phyloP scores from a whole-genome alignment of 64 coral and sea anemone genomes.

The Stichodactyla helianthus region DNA sequence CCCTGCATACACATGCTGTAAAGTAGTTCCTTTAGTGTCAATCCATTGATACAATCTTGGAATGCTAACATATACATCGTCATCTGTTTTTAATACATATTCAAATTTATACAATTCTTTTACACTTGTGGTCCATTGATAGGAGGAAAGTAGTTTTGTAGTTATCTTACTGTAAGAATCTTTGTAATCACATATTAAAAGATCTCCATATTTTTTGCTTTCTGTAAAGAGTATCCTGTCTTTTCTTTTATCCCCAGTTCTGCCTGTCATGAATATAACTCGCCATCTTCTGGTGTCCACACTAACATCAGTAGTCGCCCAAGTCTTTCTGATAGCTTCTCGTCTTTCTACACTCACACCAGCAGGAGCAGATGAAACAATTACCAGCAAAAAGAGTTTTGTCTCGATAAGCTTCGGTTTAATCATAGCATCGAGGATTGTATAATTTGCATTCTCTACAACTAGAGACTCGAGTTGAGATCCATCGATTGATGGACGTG shows the following conservation, averaged over 20 bases:
- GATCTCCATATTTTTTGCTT: slow-evolving; percentile 54
- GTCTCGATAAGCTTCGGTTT: neutral
- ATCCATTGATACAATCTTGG: slow-evolving; percentile 61
- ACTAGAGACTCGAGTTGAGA: neutral
- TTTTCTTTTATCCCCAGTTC: neutral
- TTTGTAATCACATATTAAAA: slow-evolving; percentile 62
- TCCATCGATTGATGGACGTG: neutral
- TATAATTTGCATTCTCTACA: slow-evolving; percentile 12
- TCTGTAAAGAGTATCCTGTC: slow-evolving; percentile 43
- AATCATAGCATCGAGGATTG: slow-evolving; percentile 33
- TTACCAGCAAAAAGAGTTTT: slow-evolving; percentile 43
- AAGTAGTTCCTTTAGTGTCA: neutral
- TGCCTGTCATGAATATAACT: slow-evolving; percentile 70
- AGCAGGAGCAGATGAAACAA: slow-evolving; percentile 65
- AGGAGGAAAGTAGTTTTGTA: slow-evolving; percentile 62
- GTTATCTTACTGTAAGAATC: slow-evolving; percentile 61
- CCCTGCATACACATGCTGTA: slow-evolving; percentile 62
- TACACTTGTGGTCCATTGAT: slow-evolving; percentile 48
- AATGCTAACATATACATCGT: slow-evolving; percentile 78
- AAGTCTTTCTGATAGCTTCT: slow-evolving; percentile 47
- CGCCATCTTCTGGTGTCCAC: neutral
- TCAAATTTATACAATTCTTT: slow-evolving; percentile 33
- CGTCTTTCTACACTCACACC: slow-evolving; percentile 30
- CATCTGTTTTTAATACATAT: slow-evolving; percentile 64
- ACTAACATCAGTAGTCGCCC: slow-evolving; percentile 25